These are phyloP conservation scores for Drosophila subpulchrella DNA, from an alignment of 1,140 invertebrate genomes.

Conservation along the genomic window DNA sequence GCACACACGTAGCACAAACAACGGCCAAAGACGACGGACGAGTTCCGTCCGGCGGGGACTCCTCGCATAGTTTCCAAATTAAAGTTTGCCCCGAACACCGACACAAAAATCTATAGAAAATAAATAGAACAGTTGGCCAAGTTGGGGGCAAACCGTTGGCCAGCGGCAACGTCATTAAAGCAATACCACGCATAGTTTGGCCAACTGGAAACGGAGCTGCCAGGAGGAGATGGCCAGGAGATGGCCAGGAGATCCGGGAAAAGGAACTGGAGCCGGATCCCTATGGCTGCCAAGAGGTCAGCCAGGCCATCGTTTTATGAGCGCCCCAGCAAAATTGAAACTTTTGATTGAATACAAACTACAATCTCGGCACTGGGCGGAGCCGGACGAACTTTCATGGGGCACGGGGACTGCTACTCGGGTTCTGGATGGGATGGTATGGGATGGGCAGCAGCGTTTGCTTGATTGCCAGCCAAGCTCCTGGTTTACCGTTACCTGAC, in stretches of 20 bases:
- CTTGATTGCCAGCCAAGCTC: conserved; percentile 41
- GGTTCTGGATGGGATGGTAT: conserved; percentile 1
- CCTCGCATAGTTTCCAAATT: conserved; percentile 70
- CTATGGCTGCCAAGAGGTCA: conserved; percentile 38
- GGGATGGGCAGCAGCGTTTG: neutral
- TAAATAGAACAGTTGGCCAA: conserved; percentile 43
- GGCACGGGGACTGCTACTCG: conserved; percentile 13
- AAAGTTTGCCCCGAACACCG: conserved; percentile 51
- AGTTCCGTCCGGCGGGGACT: conserved; percentile 12
- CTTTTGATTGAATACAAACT: conserved; percentile 83
- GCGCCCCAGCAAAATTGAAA: conserved; percentile 73
- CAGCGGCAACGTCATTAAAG: conserved; percentile 67
- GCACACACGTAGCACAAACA: conserved; percentile 42
- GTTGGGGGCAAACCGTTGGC: conserved; percentile 29
- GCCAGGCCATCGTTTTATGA: conserved; percentile 53
- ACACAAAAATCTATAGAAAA: conserved; percentile 30
- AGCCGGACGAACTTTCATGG: conserved; percentile 47
- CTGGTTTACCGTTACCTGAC: conserved; percentile 40
- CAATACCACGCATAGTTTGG: conserved; percentile 71
- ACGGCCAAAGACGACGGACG: conserved; percentile 21
- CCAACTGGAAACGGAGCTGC: conserved; percentile 38
- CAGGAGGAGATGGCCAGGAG: neutral
- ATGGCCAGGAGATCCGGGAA: neutral
- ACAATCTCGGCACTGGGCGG: conserved; percentile 55
- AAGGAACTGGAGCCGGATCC: conserved; percentile 14